Evolutionary conservation across 2,888 invertebrate genomes (phyloP).

Genomic region (Drosophila buzzatii): DNA sequence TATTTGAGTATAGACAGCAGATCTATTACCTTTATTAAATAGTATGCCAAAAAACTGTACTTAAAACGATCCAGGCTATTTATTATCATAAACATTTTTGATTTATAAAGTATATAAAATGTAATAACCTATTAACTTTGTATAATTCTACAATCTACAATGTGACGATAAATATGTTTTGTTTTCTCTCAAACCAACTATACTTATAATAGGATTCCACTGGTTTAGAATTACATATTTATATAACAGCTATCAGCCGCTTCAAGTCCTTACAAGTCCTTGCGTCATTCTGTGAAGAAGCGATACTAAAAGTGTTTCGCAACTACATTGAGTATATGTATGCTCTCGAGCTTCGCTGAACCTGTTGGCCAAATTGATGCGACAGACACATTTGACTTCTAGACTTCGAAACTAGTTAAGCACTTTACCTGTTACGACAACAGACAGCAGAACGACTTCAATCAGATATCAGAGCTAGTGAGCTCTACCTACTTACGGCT

Average conservation of each 20-base stretch:
- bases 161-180: too few species aligned
- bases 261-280: neutral
- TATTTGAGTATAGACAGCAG: too few species aligned
- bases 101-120: too few species aligned
- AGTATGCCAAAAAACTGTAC: too few species aligned
- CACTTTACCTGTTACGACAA: slow-evolving; percentile 60
- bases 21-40: too few species aligned
- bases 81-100: too few species aligned
- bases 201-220: too few species aligned
- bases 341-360: slow-evolving; percentile 25
- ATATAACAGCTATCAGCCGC: too few species aligned
- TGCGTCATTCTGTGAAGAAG: neutral
- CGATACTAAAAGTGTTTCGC: slow-evolving; percentile 13
- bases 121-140: too few species aligned
- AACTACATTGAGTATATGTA: neutral
- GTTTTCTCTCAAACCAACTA: too few species aligned
- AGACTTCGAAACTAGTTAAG: slow-evolving; percentile 52
- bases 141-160: neutral
- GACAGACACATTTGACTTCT: slow-evolving; percentile 48
- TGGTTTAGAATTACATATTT: too few species aligned
- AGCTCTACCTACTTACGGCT: slow-evolving; percentile 50
- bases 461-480: slow-evolving; percentile 59
- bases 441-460: slow-evolving; percentile 39
- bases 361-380: slow-evolving; percentile 45
- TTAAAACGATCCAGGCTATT: too few species aligned